phyloP scores from a whole-genome alignment of 2,113 vertebrate species.

The Hippopotamus amphibius region DNA sequence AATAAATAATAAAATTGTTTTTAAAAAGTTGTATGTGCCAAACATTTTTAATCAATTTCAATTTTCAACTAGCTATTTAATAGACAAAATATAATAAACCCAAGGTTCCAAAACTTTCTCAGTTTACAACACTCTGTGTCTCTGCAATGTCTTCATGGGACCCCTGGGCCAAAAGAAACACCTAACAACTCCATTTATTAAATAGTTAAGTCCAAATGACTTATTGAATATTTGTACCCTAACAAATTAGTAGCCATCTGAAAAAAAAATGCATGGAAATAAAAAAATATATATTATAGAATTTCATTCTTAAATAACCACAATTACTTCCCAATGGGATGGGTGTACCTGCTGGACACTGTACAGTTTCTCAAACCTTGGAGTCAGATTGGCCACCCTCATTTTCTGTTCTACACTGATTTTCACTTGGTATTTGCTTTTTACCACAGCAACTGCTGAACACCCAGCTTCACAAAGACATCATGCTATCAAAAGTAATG shows the following conservation, averaged over 20 bases:
- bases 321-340: not conserved
- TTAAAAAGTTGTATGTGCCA: not conserved
- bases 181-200: slow-evolving; percentile 8
- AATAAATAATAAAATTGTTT: no score
- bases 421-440: slow-evolving; percentile 37
- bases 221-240: slow-evolving; percentile 45
- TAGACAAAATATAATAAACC: slow-evolving; percentile 21
- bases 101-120: not conserved
- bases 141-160: slow-evolving; percentile 32
- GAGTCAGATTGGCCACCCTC: not conserved
- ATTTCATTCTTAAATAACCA: slow-evolving; percentile 26
- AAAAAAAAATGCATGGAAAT: not conserved
- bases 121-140: not conserved
- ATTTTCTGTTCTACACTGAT: not conserved
- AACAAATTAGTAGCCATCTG: slow-evolving; percentile 6
- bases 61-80: not conserved
- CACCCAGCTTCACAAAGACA: not conserved
- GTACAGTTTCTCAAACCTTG: slow-evolving; percentile 19
- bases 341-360: not conserved
- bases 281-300: not conserved
- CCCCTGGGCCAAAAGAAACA: not conserved
- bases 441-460: slow-evolving; percentile 7
- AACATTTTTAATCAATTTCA: slow-evolving; percentile 49
- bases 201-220: not conserved
- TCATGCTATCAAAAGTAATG: not conserved